Evolutionary conservation across 2,888 invertebrate species (phyloP), one percentile per base, ranked within the genome.

Genomic region (Adelphocoris suturalis): DNA sequence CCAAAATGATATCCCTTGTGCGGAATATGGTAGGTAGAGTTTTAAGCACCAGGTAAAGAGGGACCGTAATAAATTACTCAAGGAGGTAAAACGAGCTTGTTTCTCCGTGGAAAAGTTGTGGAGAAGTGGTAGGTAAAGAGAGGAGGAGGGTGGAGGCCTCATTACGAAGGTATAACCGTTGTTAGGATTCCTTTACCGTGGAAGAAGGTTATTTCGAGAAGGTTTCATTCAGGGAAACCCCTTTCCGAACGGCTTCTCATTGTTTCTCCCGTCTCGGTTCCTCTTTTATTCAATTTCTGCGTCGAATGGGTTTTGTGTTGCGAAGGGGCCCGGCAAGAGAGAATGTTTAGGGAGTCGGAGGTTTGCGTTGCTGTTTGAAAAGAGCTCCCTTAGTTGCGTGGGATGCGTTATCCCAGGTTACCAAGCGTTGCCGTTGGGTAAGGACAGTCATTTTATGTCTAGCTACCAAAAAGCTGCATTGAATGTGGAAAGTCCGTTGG

Each of bases 81-180:
- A 46, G 78, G 37, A 12, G 78, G 78, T 46, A 47, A 78, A 78
- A 78, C 78, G 78, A 78, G 78, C 78, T 78, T 78, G 19, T 46
- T 78, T 13, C 68, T 78, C 46, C 16, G 37, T 78, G 46, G 78
- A 46, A 47, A 78, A 78, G 78, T 78, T 78, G 37, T 37, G 47
- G 9, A 78, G 23, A 19, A 68, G 13, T 13, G 23, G 68, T n/a
- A 7, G 57, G 37, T 37, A 57, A 19, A 0, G 11, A n/a, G 23
- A 23, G 19, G 78, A n/a, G 78, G 78, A 19, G 12, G 78, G n/a
- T n/a, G n/a, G n/a, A n/a, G n/a, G 16, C n/a, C 19, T 78, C 78
- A 78, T 78, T 78, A 46, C 46, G 78, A 78, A 78, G 78, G 78
- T 78, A 78, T 78, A 78, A 68, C 68, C 68, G 46, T 78, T 78